Conservation (phyloP, 2,113 vertebrate species). For the Psettodes erumei region DNA sequence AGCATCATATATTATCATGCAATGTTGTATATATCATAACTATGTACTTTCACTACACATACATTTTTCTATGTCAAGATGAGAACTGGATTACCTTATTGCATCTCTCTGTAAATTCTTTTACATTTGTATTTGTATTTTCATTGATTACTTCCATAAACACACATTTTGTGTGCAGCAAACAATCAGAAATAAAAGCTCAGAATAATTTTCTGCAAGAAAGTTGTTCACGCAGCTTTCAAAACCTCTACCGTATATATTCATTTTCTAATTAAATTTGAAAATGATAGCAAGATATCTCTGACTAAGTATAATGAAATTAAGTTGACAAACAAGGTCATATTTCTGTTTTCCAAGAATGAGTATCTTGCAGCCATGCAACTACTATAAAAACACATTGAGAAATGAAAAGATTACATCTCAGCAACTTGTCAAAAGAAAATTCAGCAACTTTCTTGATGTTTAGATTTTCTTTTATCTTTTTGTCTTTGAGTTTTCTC, state of each 20-base stretch:
- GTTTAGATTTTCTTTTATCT: constrained; percentile 41
- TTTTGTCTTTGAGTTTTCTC: constrained; percentile 39
- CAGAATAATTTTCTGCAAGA: no score
- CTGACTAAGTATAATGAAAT: neutral
- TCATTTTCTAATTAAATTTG: neutral
- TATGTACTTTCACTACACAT: no score
- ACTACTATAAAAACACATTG: constrained; percentile 14
- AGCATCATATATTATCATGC: neutral
- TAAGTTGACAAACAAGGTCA: neutral
- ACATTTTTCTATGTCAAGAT: no score
- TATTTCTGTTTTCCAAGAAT: neutral
- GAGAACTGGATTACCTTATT: no score
- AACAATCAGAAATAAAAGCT: neutral
- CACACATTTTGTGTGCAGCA: neutral
- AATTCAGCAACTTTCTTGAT: constrained; percentile 26
- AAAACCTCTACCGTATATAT: neutral
- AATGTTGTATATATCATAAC: neutral
- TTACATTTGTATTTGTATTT: no score
- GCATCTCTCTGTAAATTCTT: no score
- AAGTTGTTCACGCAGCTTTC: neutral
- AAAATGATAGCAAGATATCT: neutral
- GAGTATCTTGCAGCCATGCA: constrained; percentile 1
- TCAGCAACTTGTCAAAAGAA: constrained; percentile 28
- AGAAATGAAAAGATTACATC: constrained; percentile 5
- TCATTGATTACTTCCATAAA: no score